These are phyloP conservation scores for Sminthurides aquaticus DNA, from an alignment of 2,888 invertebrate genomes.

Conservation along the genomic window DNA sequence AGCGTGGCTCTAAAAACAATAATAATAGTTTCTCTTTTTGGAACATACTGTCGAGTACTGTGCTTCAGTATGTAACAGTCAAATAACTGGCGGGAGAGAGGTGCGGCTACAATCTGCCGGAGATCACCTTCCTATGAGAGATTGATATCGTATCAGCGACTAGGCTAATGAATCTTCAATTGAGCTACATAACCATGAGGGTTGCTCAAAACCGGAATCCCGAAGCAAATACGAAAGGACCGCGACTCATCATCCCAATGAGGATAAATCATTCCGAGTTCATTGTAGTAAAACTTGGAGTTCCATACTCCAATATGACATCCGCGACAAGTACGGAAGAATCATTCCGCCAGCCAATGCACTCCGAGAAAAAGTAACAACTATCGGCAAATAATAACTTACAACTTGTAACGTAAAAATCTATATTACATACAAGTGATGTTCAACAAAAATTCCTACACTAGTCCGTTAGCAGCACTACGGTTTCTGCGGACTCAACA, in stretches of 20 bases:
- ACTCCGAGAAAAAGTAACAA: background rate
- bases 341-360: too few relatives aligned
- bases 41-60: background rate
- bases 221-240: too few relatives aligned
- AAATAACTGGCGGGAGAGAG: background rate
- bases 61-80: background rate
- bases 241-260: too few relatives aligned
- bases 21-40: too few relatives aligned
- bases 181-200: background rate
- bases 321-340: too few relatives aligned
- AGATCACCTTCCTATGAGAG: background rate
- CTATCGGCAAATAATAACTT: background rate
- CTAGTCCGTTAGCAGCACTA: background rate
- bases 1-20: too few relatives aligned
- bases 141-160: background rate
- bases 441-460: background rate
- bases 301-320: too few relatives aligned
- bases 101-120: background rate
- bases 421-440: background rate
- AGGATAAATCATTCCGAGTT: too few relatives aligned
- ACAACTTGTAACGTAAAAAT: background rate
- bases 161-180: background rate
- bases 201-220: too few relatives aligned
- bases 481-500: constrained; percentile 26
- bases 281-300: too few relatives aligned